These are phyloP conservation scores for Ptyas mucosa DNA, from an alignment of 2,113 vertebrate species.

Conservation along the genomic window DNA sequence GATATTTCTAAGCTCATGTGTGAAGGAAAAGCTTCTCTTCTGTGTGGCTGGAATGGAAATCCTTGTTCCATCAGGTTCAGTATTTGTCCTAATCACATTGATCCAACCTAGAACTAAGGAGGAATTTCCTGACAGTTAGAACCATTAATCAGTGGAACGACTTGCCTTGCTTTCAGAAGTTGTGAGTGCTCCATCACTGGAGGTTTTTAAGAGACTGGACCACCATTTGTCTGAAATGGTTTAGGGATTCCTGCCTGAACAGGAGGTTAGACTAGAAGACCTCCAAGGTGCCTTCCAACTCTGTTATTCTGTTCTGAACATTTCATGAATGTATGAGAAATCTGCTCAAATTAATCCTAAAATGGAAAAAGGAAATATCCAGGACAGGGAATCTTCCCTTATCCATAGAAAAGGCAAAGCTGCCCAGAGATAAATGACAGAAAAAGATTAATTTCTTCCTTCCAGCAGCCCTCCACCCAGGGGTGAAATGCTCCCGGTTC, in stretches of 20 bases:
- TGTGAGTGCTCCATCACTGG: neutral
- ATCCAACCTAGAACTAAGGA: neutral
- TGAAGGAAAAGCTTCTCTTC: neutral
- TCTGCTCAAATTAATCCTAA: neutral
- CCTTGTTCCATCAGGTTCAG: neutral
- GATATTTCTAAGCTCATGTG: neutral
- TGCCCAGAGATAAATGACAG: neutral
- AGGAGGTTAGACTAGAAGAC: neutral
- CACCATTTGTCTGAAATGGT: neutral
- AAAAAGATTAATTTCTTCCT: no score
- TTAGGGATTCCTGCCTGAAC: no score
- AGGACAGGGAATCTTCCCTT: neutral
- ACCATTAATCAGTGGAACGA: neutral
- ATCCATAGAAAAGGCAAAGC: neutral
- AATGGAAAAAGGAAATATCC: neutral
- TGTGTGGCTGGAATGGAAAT: neutral
- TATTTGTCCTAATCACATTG: neutral
- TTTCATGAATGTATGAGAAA: neutral
- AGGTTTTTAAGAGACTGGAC: neutral
- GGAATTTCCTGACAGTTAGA: neutral
- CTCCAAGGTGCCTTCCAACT: neutral
- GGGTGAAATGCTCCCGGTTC: no score
- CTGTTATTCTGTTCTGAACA: neutral
- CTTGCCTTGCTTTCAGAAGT: neutral
- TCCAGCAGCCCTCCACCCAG: neutral